Percentiles rank a stretch among this genome's conserved stretches.
phyloP scores from a whole-genome alignment of 2,888 invertebrate genomes.

The Lypha dubia region DNA sequence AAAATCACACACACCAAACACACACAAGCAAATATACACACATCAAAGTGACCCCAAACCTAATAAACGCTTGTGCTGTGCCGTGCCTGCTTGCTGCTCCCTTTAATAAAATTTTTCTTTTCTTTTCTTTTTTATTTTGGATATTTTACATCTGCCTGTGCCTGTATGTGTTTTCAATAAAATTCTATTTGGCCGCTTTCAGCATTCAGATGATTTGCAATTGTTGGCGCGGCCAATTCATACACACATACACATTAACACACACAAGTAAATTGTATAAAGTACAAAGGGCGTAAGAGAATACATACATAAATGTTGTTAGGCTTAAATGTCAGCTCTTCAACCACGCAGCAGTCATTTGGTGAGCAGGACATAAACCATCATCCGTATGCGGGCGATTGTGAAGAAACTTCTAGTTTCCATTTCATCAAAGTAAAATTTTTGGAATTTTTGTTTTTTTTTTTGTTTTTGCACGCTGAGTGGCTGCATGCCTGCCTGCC shows the following conservation, averaged over 20 bases:
- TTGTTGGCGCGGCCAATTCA: conserved; percentile 39
- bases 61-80: too few species aligned
- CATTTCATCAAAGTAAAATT: conserved; percentile 32
- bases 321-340: conserved; percentile 57
- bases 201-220: conserved; percentile 27
- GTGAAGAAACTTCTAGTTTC: neutral
- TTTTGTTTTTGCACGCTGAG: neutral
- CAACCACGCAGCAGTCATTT: conserved; percentile 11
- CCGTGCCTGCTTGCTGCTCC: neutral
- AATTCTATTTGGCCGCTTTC: conserved; percentile 29
- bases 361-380: conserved; percentile 20
- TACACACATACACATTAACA: neutral
- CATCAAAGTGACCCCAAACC: conserved; percentile 38
- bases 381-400: neutral
- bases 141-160: neutral
- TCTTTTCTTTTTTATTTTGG: too few species aligned
- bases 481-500: neutral
- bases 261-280: conserved; percentile 47
- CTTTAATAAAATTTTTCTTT: neutral
- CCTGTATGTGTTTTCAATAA: conserved; percentile 37
- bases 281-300: conserved; percentile 31
- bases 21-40: too few species aligned
- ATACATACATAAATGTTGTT: conserved; percentile 52
- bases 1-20: too few species aligned
- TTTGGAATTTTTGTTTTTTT: neutral